phyloP scores from a whole-genome alignment of 2,888 invertebrate genomes.

The Nephrotoma appendiculata region DNA sequence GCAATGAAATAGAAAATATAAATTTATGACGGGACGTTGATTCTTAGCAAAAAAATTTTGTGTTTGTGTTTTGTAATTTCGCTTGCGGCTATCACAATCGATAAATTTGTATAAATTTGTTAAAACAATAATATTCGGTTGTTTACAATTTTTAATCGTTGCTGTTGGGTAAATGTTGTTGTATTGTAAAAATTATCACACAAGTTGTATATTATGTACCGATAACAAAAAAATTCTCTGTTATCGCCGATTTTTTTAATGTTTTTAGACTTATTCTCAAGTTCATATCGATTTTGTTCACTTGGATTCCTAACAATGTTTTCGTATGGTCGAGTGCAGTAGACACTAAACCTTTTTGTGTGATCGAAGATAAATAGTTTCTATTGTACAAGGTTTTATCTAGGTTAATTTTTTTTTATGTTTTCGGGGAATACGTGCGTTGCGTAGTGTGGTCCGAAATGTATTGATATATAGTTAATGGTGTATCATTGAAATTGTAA shows the following conservation, averaged over 20 bases:
- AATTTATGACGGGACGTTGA: neutral
- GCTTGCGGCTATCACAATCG: neutral
- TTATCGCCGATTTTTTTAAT: neutral
- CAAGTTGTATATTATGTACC: neutral
- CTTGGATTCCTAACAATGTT: neutral
- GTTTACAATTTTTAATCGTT: neutral
- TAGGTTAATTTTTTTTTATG: too few relatives aligned
- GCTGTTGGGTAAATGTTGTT: neutral
- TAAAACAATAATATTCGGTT: neutral
- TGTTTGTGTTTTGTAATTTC: neutral
- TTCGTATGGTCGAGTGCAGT: neutral
- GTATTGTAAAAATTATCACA: neutral
- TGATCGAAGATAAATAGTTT: neutral
- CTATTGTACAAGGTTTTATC: too few relatives aligned
- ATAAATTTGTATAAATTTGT: neutral
- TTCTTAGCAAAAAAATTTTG: neutral
- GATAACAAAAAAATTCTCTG: neutral
- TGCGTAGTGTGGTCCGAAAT: neutral
- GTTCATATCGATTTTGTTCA: neutral
- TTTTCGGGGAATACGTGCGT: neutral
- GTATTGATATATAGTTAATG: too few relatives aligned
- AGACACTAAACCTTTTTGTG: neutral
- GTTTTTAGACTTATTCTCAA: neutral
- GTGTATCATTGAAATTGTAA: too few relatives aligned
- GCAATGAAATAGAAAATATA: neutral